Percentiles rank a stretch among this genome's conserved stretches.
Evolutionary conservation across 2,797 vertebrate species (phyloP).

Genomic region (Bradypodion pumilum): DNA sequence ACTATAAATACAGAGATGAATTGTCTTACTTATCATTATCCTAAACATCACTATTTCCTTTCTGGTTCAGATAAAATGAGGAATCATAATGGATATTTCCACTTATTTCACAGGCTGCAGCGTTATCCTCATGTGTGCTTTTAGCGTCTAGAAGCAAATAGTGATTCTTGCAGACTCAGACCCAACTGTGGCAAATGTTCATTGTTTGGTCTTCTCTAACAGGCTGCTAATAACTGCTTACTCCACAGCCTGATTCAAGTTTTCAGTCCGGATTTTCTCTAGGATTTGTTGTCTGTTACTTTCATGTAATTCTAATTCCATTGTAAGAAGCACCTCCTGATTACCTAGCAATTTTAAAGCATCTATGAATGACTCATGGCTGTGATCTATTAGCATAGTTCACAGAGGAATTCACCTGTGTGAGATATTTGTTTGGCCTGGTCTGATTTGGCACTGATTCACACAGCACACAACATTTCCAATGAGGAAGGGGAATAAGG

Average conservation of each 20-base stretch:
- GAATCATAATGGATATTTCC: not conserved
- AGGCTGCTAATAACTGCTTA: not conserved
- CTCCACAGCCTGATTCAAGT: not conserved
- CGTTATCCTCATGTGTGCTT: not conserved
- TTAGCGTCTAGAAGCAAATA: not conserved
- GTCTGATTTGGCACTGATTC: not conserved
- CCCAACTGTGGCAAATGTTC: not conserved
- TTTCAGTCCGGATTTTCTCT: not conserved
- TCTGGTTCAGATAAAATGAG: not conserved
- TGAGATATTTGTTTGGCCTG: not conserved
- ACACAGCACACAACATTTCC: not conserved
- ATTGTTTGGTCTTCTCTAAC: not conserved
- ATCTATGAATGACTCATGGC: not conserved
- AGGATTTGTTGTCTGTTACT: not conserved
- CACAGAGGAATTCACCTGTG: not conserved
- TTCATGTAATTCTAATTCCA: not conserved
- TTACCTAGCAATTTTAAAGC: not conserved
- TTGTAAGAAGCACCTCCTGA: not conserved
- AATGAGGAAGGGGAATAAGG: no score
- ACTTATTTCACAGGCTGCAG: not conserved
- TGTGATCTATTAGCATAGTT: not conserved
- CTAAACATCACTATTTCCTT: not conserved
- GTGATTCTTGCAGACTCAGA: not conserved
- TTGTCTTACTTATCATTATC: not conserved
- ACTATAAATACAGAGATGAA: no score